Conservation (phyloP, 2,888 invertebrate species). For the Athalia cordata region DNA sequence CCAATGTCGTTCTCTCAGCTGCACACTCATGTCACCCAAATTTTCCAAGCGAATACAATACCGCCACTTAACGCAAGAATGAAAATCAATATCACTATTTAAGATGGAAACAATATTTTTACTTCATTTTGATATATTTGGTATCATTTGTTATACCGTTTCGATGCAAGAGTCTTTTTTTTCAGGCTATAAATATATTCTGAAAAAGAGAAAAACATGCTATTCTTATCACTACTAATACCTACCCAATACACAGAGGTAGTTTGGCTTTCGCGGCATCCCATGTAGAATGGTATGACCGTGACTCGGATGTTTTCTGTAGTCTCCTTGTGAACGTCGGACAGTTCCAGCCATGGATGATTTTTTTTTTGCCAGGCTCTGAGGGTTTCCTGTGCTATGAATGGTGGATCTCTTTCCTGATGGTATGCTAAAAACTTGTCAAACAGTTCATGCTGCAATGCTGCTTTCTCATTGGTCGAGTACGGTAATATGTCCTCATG, state of each 20-base stretch:
- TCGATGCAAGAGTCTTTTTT: too few relatives aligned
- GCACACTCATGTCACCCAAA: conserved; percentile 90
- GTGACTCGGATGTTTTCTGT: conserved; percentile 97
- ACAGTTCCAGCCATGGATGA: conserved; percentile 96
- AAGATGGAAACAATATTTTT: background rate
- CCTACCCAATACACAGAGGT: conserved; percentile 94
- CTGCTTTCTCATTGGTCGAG: conserved; percentile 89
- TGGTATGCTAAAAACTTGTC: conserved; percentile 93
- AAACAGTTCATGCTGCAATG: conserved; percentile 96
- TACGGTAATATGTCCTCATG: conserved; percentile 99
- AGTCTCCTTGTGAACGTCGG: conserved; percentile 97
- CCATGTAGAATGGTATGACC: conserved; percentile 99
- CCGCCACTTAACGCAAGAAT: conserved; percentile 84
- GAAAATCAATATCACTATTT: conserved; percentile 21
- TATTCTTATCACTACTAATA: conserved; percentile 1
- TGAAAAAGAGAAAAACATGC: too few relatives aligned
- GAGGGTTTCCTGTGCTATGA: conserved; percentile 91
- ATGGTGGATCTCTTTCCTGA: conserved; percentile 90
- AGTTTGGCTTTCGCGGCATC: conserved; percentile 92
- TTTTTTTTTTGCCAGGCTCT: conserved; percentile 98
- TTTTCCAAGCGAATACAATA: conserved; percentile 98
- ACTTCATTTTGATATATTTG: background rate
- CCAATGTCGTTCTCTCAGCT: conserved; percentile 98
- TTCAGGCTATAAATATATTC: too few relatives aligned
- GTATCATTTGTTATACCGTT: too few relatives aligned